Evolutionary conservation across 1,140 invertebrate species (phyloP).

Genomic region (Drosophila fuyamai): DNA sequence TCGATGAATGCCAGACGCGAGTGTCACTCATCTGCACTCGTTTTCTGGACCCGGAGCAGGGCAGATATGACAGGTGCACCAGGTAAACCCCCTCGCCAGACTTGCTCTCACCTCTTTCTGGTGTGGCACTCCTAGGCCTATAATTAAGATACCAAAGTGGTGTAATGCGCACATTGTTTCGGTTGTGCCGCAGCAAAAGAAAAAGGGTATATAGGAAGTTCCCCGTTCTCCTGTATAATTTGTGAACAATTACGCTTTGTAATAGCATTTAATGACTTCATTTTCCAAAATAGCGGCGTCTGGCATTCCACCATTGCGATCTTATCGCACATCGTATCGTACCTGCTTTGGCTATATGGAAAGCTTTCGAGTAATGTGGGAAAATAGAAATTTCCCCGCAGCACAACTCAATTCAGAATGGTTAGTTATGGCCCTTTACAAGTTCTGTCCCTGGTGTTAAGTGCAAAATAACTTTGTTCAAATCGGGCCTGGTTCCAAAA

Average conservation of each 20-base stretch:
- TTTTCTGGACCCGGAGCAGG: conserved; percentile 8
- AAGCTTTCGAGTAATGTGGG: conserved; percentile 36
- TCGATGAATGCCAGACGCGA: conserved; percentile 20
- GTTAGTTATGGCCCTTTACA: not conserved
- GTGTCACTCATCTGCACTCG: conserved; percentile 71
- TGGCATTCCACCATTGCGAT: conserved; percentile 58
- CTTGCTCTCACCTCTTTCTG: conserved; percentile 8
- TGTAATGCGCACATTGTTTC: conserved; percentile 73
- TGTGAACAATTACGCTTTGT: conserved; percentile 83
- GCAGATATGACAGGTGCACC: conserved; percentile 73
- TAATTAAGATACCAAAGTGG: conserved; percentile 76
- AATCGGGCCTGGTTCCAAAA: conserved; percentile 38
- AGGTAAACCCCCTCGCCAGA: conserved; percentile 3
- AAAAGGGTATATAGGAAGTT: conserved; percentile 63
- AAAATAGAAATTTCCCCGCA: conserved; percentile 14
- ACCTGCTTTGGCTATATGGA: conserved; percentile 24
- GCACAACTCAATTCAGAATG: conserved; percentile 1
- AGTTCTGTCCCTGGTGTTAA: conserved; percentile 32
- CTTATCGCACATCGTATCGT: conserved; percentile 67
- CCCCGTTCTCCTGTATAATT: conserved; percentile 63
- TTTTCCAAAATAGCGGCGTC: conserved; percentile 61
- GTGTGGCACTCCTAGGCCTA: conserved; percentile 52
- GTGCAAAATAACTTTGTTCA: conserved; percentile 62
- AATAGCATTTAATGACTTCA: conserved; percentile 83
- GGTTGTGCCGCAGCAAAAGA: conserved; percentile 31